phyloP scores from a whole-genome alignment of 2,888 invertebrate species.

The Artemia sp. region DNA sequence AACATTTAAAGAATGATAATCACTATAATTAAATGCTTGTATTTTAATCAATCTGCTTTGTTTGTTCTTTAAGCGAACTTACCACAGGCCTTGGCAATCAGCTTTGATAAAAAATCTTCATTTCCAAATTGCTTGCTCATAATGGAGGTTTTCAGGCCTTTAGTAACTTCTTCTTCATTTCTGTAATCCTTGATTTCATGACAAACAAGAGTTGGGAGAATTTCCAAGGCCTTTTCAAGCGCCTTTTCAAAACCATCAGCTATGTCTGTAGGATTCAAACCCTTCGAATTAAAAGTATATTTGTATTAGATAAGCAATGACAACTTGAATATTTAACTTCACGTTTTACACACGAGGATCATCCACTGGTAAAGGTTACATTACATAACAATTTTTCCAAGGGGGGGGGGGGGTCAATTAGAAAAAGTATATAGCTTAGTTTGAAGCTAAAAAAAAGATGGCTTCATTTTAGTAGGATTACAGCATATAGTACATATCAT shows the following conservation, averaged over 20 bases:
- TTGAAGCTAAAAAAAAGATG: too few species aligned
- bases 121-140: slow-evolving; percentile 97
- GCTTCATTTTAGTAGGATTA: too few species aligned
- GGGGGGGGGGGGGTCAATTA: too few species aligned
- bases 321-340: too few species aligned
- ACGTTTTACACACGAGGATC: too few species aligned
- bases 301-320: too few species aligned
- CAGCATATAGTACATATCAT: too few species aligned
- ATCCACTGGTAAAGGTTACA: too few species aligned
- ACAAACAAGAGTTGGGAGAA: slow-evolving; percentile 63
- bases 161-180: slow-evolving; percentile 50
- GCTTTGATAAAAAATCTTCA: slow-evolving; percentile 72
- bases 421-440: too few species aligned
- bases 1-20: too few species aligned
- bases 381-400: too few species aligned
- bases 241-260: slow-evolving; percentile 87
- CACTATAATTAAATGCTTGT: too few species aligned
- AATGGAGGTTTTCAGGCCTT: slow-evolving; percentile 59
- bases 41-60: neutral
- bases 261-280: slow-evolving; percentile 90
- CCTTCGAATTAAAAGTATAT: slow-evolving; percentile 34
- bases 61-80: slow-evolving; percentile 25
- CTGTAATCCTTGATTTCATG: slow-evolving; percentile 51
- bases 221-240: slow-evolving; percentile 67
- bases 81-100: slow-evolving; percentile 70